Conservation (phyloP, 23 tunicate species). For the Aplidium turbinatum region DNA sequence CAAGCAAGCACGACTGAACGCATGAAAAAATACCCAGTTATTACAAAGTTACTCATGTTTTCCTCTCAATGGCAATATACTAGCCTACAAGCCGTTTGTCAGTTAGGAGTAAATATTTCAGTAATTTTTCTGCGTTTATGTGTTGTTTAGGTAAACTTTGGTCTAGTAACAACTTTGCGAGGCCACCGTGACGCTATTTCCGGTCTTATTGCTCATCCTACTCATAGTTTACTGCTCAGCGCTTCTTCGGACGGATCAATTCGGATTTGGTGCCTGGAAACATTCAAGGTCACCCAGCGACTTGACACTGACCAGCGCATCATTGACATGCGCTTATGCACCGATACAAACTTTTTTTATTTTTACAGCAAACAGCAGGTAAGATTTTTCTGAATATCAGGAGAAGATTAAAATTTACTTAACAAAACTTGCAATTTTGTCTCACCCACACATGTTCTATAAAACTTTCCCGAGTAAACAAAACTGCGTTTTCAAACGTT, state of each 20-base stretch:
- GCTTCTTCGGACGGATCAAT: conserved; percentile 64
- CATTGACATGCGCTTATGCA: conserved; percentile 24
- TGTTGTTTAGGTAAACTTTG: conserved; percentile 54
- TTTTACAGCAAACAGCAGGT: conserved; percentile 52
- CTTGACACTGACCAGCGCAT: conserved; percentile 49
- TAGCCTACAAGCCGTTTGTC: not conserved
- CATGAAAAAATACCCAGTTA: not conserved
- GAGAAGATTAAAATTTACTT: too few species aligned
- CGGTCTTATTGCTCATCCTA: conserved; percentile 55
- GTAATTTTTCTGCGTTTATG: not conserved
- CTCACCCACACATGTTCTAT: too few species aligned
- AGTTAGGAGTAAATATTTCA: not conserved
- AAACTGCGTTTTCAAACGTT: too few species aligned
- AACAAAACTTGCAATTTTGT: too few species aligned
- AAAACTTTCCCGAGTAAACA: too few species aligned
- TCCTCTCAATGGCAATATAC: too few species aligned
- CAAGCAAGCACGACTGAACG: too few species aligned
- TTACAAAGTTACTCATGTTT: not conserved
- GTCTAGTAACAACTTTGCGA: conserved; percentile 34
- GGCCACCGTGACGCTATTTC: conserved; percentile 69
- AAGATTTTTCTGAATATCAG: too few species aligned
- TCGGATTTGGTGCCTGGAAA: conserved; percentile 82
- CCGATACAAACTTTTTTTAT: conserved; percentile 31
- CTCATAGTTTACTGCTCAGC: conserved; percentile 54
- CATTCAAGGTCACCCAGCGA: conserved; percentile 59